Base-by-base conservation (phyloP, 1,140 invertebrate species). In the Drepana arcuata region DNA sequence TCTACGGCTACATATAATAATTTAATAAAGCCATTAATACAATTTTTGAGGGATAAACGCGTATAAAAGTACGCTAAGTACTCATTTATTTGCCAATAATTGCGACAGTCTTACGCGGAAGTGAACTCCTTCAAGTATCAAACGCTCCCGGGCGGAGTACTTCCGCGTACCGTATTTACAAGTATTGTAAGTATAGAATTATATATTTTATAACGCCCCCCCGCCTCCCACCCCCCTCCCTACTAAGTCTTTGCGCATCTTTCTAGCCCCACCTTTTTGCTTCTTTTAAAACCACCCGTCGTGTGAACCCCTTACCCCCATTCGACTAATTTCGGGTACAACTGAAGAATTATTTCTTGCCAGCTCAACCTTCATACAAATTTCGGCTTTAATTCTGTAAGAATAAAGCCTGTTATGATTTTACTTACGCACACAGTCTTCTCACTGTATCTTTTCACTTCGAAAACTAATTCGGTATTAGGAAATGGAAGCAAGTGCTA, bases 131-230 rank as follows among this genome's bases (percentile, higher is more conserved):
- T 25, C 12, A 35, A 63, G 53, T 60, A 49, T 62, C 77, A 77
- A 71, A 38, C 28, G 28, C 1, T 11, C 4, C 14, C 13, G 16
- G 6, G 28, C 56, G 45, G 14, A 23, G 52, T 67, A 73, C 74
- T 81, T 81, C 77, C 77, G 77, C 72, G 62, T 81, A 53, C 62
- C 70, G 77, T 81, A 81, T 82, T 82, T 82, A 82, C 74, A 82
- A 82, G 77, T 82, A 82, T 82, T 79, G 77, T 81, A 81, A 81
- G 77, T 81, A 81, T 81, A 81, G 77, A 81, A 81, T 81, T 81
- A 81, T 81, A 81, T 81, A 81, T 81, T 81, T 81, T 81, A 81
- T 81, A 81, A 79, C 74, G 57, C 75, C 71, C 61, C 50, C 62
- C 61, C 50, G 41, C 55, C 53, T 59, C 63, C 63, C 65, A 50